These are phyloP conservation scores for Hymenochirus boettgeri DNA, from an alignment of 2,113 vertebrate species.

Conservation along the genomic window DNA sequence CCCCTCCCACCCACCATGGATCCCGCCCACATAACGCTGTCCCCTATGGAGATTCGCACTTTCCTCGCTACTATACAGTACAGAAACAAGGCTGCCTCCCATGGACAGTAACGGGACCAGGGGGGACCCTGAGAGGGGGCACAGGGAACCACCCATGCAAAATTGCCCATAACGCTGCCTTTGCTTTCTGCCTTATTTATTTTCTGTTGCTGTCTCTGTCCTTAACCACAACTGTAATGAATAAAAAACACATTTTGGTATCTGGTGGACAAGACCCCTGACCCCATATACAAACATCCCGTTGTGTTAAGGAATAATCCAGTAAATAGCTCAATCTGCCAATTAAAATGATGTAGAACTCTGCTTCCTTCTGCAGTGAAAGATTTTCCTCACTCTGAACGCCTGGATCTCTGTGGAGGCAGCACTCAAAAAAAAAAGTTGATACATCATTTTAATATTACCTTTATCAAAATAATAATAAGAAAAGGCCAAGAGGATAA, in stretches of 20 bases:
- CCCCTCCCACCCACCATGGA: neutral
- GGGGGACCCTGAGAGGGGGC: neutral
- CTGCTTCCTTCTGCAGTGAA: no score
- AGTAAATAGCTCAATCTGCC: no score
- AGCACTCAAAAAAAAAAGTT: no score
- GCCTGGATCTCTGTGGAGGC: no score
- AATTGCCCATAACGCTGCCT: neutral
- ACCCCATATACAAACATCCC: no score
- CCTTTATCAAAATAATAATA: no score
- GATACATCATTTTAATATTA: no score
- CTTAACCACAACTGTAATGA: neutral
- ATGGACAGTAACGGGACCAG: neutral
- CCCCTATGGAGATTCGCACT: slow-evolving; percentile 82
- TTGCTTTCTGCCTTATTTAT: neutral
- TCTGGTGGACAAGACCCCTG: no score
- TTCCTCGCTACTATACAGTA: slow-evolving; percentile 65
- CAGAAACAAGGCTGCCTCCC: neutral
- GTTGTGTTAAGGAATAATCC: no score
- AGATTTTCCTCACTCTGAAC: no score
- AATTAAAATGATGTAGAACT: no score
- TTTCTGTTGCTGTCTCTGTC: neutral
- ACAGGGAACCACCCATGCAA: neutral
- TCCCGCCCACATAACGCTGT: slow-evolving; percentile 57
- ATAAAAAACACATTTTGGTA: neutral
- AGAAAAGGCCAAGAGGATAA: no score